Conservation (phyloP, 92 coral and sea anemone genomes). For the Heteractis magnifica region DNA sequence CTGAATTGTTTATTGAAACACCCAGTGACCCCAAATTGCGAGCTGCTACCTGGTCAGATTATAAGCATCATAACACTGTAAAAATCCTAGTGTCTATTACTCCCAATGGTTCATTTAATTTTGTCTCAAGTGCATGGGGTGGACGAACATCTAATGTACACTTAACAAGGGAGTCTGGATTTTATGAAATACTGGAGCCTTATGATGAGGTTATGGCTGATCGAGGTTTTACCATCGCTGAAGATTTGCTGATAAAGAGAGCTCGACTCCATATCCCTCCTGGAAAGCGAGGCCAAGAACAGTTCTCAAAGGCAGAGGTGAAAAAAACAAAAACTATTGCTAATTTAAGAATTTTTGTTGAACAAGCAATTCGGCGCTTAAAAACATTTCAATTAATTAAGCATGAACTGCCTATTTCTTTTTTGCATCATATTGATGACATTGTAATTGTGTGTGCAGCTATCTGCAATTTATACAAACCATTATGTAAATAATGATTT, state of each 20-base stretch:
- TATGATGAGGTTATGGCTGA: conserved; percentile 34
- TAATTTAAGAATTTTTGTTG: conserved; percentile 49
- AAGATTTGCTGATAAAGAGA: not conserved
- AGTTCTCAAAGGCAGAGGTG: conserved; percentile 54
- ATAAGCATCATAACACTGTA: conserved; percentile 49
- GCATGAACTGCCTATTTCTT: conserved; percentile 52
- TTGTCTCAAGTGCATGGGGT: conserved; percentile 48
- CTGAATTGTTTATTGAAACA: conserved; percentile 56
- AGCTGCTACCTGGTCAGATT: conserved; percentile 66
- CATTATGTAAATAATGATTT: conserved; percentile 40
- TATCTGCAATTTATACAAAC: conserved; percentile 60
- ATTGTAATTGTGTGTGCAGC: conserved; percentile 67
- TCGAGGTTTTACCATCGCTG: conserved; percentile 17
- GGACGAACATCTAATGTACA: conserved; percentile 48
- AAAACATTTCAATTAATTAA: conserved; percentile 49
- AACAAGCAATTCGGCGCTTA: conserved; percentile 43
- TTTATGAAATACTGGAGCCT: conserved; percentile 42
- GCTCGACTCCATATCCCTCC: conserved; percentile 4
- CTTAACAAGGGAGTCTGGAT: conserved; percentile 44
- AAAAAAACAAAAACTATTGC: conserved; percentile 51
- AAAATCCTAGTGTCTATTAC: conserved; percentile 46
- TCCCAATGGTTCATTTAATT: conserved; percentile 57
- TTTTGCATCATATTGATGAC: conserved; percentile 50
- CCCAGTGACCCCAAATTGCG: conserved; percentile 52
- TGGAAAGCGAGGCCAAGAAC: conserved; percentile 42